A percentile compares a stretch with the other conserved stretches of the same genome.
These are phyloP conservation scores for Pollimyrus isidori DNA, from an alignment of 2,113 vertebrate species.

Conservation along the genomic window DNA sequence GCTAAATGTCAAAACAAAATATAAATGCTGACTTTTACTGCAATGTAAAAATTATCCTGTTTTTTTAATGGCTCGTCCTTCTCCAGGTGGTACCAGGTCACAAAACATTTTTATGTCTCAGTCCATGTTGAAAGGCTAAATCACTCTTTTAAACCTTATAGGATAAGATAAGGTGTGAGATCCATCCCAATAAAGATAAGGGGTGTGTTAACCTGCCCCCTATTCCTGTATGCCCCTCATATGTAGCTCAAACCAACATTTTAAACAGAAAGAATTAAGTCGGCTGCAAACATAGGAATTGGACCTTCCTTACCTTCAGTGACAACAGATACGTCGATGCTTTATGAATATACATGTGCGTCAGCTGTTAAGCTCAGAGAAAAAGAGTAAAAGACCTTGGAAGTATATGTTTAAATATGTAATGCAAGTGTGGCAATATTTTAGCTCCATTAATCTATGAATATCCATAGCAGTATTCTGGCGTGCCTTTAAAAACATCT, in stretches of 20 bases:
- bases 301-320: not conserved
- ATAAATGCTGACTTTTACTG: not conserved
- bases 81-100: not conserved
- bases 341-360: not conserved
- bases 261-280: not conserved
- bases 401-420: not conserved
- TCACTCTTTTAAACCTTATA: not conserved
- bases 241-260: not conserved
- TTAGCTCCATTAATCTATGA: not conserved
- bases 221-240: not conserved
- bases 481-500: not conserved
- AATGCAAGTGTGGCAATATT: not conserved
- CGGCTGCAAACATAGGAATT: not conserved
- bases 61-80: not conserved
- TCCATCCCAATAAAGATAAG: not conserved
- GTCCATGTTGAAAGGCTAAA: not conserved
- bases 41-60: not conserved
- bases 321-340: not conserved
- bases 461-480: not conserved
- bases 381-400: not conserved
- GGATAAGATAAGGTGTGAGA: slow-evolving; percentile 1
- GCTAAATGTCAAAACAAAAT: not conserved
- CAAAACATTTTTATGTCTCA: not conserved
- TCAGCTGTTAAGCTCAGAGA: not conserved
- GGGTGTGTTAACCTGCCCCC: not conserved